phyloP scores from a whole-genome alignment of 2,797 vertebrate genomes.

The Tangara arthus region DNA sequence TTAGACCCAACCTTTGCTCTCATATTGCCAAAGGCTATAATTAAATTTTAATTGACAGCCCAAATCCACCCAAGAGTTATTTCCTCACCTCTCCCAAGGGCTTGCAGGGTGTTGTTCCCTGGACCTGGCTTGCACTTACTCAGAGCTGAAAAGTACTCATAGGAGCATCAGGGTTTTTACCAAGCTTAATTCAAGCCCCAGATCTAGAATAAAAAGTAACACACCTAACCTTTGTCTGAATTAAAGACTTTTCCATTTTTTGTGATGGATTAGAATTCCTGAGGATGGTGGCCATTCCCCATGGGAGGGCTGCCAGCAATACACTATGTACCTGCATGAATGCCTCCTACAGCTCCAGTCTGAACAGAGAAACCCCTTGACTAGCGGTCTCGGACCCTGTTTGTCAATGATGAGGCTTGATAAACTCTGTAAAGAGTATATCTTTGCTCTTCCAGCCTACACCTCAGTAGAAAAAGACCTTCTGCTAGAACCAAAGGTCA shows the following conservation, averaged over 20 bases:
- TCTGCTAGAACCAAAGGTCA: neutral
- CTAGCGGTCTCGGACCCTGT: neutral
- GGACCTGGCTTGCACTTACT: neutral
- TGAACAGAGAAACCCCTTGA: neutral
- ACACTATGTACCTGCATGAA: neutral
- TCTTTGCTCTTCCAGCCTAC: neutral
- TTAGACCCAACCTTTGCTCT: neutral
- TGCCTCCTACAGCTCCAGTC: neutral
- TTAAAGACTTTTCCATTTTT: neutral
- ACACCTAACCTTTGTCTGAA: neutral
- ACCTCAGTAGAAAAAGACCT: neutral
- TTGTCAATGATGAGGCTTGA: neutral
- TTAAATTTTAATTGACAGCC: constrained; percentile 35
- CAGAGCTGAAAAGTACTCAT: neutral
- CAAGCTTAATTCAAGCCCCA: neutral
- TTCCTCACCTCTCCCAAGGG: neutral
- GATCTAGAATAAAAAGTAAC: neutral
- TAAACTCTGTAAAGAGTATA: neutral
- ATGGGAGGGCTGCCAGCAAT: neutral
- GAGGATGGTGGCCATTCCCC: neutral
- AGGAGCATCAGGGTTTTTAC: neutral
- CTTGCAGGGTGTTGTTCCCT: neutral
- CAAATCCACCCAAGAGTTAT: neutral
- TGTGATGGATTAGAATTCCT: neutral
- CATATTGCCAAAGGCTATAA: neutral